Evolutionary conservation across 2,113 vertebrate species (phyloP).

Genomic region (Poeciliopsis occidentalis): DNA sequence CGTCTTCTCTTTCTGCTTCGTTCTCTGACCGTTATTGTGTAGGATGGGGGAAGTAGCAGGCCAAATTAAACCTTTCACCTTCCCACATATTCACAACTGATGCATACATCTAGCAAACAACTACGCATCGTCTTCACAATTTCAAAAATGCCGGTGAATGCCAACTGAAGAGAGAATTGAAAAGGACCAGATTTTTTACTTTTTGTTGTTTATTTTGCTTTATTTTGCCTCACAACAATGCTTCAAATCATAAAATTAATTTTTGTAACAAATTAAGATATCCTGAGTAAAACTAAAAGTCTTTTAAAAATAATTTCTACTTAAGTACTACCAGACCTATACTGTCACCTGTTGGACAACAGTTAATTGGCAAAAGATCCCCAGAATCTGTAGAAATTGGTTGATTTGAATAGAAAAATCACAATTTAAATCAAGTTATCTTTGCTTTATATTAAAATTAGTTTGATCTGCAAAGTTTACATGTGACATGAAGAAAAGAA

Average conservation of each 20-base stretch:
- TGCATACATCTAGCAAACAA: constrained; percentile 4
- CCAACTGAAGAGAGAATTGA: background rate
- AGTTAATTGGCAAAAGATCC: no score
- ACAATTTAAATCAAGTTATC: background rate
- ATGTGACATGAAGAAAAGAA: no score
- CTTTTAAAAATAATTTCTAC: background rate
- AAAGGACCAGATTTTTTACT: background rate
- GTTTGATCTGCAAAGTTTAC: no score
- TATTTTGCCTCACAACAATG: background rate
- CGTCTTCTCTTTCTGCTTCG: background rate
- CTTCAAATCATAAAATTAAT: background rate
- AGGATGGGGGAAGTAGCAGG: constrained; percentile 39
- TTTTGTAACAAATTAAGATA: background rate
- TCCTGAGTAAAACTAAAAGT: background rate
- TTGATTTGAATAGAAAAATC: background rate
- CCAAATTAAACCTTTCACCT: constrained; percentile 39
- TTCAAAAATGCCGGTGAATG: background rate
- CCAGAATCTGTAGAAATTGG: no score
- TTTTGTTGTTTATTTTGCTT: background rate
- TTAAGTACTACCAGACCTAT: background rate
- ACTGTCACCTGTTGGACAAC: no score
- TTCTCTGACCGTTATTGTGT: constrained; percentile 32
- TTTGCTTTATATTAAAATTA: background rate
- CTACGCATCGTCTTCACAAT: background rate
- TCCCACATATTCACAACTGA: constrained; percentile 42